Evolutionary conservation across 1,140 invertebrate genomes (phyloP), one percentile per base, ranked within the genome.

Genomic region (Hylaeus anthracinus): DNA sequence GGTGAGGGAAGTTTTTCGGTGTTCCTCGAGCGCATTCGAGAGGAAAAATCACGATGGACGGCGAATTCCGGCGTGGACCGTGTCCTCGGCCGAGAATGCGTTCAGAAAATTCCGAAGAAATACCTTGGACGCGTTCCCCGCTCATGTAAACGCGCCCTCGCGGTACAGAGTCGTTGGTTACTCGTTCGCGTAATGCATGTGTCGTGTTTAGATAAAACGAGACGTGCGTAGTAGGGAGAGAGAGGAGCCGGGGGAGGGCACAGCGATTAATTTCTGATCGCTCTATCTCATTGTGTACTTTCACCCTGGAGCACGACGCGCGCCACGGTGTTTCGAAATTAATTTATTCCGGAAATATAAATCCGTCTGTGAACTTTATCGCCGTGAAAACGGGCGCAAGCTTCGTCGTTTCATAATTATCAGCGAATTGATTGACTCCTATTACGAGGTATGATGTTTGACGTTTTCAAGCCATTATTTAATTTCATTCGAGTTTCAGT

Each of bases 31-130:
- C 45, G 76, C 9, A 71, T 71, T 45, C 76, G 67, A 51, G 72
- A 51, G 56, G 83, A 80, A 80, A 85, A 84, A 77, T 86, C 82
- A 60, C 58, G 84, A 85, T 61, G 67, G 51, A 48, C 65, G 66
- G 51, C 8, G 77, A 56, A 79, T 65, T 73, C 77, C 60, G 26
- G 48, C n/a, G 77, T 72, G 56, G 82, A 84, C 58, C 82, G 60
- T 79, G 72, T 81, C 78, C 26, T 26, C 26, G 26, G 26, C 26
- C 82, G 61, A 73, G 79, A 81, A 86, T 72, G 84, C 78, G 74
- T 81, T 84, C 69, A 45, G 84, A 77, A 86, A 77, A 85, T 86
- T 86, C 78, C 72, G 58, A 41, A 65, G 61, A 55, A 74, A 80
- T 83, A 55, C 66, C 72, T 26, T 9, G 41, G 10, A 37, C 39